Conservation (phyloP, 2,113 vertebrate species). For the Cynopterus brachyotis region DNA sequence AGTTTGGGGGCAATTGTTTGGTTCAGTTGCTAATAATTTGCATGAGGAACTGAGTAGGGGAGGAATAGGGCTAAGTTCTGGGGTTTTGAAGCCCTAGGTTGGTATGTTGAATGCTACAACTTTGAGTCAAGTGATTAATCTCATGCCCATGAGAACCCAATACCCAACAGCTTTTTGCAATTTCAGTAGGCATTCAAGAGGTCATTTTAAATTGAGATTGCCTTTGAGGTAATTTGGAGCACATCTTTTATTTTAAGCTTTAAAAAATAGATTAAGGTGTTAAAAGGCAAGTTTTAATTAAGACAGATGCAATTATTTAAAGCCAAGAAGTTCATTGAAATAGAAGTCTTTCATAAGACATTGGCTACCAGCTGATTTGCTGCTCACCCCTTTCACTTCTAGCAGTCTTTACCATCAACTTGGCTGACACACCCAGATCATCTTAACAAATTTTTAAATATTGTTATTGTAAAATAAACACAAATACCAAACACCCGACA, state of each 20-base stretch:
- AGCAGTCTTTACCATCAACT: background rate
- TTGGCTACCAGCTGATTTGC: background rate
- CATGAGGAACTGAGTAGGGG: background rate
- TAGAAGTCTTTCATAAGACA: background rate
- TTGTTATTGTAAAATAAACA: constrained; percentile 12
- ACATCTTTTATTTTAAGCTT: background rate
- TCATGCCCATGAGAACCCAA: background rate
- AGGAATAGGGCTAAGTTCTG: background rate
- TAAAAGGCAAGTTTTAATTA: background rate
- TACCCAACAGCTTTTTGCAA: background rate
- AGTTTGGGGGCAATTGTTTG: background rate
- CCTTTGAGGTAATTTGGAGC: background rate
- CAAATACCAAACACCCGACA: background rate
- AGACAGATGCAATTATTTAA: background rate
- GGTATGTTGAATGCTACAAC: background rate
- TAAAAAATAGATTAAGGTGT: background rate
- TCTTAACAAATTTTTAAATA: background rate
- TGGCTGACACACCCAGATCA: background rate
- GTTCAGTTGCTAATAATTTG: background rate
- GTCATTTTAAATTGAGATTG: background rate
- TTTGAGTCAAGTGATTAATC: background rate
- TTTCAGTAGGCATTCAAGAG: background rate
- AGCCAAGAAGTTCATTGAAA: background rate
- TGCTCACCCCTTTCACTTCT: background rate
- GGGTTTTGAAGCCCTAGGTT: background rate